Conservation (phyloP, 1,140 invertebrate species). For the Brachionus manjavacas region DNA sequence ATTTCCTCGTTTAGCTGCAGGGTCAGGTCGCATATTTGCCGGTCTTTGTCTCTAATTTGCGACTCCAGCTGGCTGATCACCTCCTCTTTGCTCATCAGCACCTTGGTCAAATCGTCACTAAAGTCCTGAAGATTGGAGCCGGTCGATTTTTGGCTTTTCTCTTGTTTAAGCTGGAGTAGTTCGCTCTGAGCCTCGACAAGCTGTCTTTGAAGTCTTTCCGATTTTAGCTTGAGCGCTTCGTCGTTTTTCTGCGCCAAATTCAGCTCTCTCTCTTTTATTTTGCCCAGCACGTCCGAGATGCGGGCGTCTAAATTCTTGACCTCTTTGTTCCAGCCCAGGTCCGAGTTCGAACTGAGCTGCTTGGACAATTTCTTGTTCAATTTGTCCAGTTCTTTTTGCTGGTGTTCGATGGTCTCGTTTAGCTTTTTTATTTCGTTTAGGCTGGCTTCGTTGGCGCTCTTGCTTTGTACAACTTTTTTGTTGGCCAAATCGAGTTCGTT, state of each 20-base stretch:
- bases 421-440: background rate
- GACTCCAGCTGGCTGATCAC: slow-evolving; percentile 28
- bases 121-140: background rate
- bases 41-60: slow-evolving; percentile 31
- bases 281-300: background rate
- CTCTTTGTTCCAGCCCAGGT: background rate
- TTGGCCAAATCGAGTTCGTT: background rate
- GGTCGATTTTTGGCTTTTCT: background rate
- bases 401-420: background rate
- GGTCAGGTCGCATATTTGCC: background rate
- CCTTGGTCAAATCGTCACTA: slow-evolving; percentile 31
- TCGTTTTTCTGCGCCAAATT: background rate
- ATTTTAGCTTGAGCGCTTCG: background rate
- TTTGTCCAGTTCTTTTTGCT: slow-evolving; percentile 25
- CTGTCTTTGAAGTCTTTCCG: background rate
- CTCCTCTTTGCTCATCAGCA: slow-evolving; percentile 38
- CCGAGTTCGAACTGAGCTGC: background rate
- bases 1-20: slow-evolving; percentile 12
- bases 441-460: background rate
- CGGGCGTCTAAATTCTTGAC: background rate
- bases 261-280: slow-evolving; percentile 8
- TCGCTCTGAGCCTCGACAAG: background rate
- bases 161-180: background rate
- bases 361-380: background rate
- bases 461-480: background rate